phyloP scores from a whole-genome alignment of 2,797 vertebrate species.

The Vireo griseus region DNA sequence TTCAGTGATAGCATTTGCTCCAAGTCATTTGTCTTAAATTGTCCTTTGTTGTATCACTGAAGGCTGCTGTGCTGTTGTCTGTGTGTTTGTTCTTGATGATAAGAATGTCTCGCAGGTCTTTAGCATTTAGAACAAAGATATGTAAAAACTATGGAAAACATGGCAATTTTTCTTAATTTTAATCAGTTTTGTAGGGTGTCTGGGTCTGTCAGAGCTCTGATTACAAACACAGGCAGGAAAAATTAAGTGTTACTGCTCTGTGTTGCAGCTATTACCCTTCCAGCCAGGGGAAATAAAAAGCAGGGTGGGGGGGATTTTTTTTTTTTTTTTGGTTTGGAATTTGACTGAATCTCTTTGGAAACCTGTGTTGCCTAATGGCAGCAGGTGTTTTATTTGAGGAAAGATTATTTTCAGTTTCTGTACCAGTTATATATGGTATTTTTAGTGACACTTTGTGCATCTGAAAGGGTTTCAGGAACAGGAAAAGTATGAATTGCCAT shows the following conservation, averaged over 20 bases:
- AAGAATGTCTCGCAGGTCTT: neutral
- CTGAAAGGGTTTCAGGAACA: neutral
- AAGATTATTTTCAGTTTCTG: neutral
- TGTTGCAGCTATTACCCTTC: neutral
- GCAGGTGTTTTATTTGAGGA: neutral
- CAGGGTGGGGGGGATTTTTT: rapidly evolving
- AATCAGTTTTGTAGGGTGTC: neutral
- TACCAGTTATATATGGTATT: neutral
- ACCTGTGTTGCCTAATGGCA: neutral
- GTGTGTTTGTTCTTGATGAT: neutral
- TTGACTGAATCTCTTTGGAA: neutral
- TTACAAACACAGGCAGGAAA: neutral
- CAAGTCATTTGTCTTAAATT: conserved; percentile 19
- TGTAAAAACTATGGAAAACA: neutral
- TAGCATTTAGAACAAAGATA: conserved; percentile 40
- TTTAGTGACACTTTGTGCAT: neutral
- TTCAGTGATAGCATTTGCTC: conserved; percentile 44
- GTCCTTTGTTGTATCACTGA: conserved; percentile 44
- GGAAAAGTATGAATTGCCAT: neutral
- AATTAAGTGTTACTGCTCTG: neutral
- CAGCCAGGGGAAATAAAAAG: neutral
- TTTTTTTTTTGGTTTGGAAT: neutral
- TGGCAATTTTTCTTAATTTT: neutral
- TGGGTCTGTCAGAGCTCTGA: neutral
- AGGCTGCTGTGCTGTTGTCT: conserved; percentile 38